Evolutionary conservation across 2,797 vertebrate species (phyloP).

Genomic region (Leptatherina wallacei): DNA sequence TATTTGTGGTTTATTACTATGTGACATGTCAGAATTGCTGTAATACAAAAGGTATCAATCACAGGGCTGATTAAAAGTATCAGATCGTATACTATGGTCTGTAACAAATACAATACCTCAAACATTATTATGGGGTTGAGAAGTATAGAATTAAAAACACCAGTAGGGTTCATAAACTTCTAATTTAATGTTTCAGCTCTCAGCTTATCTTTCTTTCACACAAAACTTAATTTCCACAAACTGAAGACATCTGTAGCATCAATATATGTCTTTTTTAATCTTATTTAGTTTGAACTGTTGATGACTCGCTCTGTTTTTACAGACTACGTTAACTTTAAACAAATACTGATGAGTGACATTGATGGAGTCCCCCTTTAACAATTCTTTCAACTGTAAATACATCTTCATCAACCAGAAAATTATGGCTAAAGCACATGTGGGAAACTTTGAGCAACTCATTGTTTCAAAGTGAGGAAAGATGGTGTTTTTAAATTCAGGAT

Average conservation of each 20-base stretch:
- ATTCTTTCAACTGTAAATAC: neutral
- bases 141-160: too few species aligned
- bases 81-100: too few species aligned
- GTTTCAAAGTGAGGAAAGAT: constrained; percentile 35
- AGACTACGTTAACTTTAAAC: neutral
- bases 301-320: neutral
- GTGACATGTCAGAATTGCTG: too few species aligned
- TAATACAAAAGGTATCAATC: too few species aligned
- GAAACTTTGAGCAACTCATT: constrained; percentile 27
- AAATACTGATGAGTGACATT: neutral
- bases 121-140: too few species aligned
- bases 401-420: too few species aligned
- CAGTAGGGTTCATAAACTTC: too few species aligned
- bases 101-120: too few species aligned
- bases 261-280: neutral
- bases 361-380: neutral
- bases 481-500: constrained; percentile 28
- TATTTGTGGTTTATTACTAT: too few species aligned
- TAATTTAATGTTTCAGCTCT: too few species aligned
- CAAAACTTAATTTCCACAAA: neutral
- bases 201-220: too few species aligned
- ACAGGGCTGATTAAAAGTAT: too few species aligned
- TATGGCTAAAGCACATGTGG: constrained; percentile 25
- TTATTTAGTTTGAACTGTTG: neutral
- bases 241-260: neutral